Percentiles rank a stretch among this genome's conserved stretches.
phyloP scores from a whole-genome alignment of 2,797 vertebrate genomes.

The Euthynnus affinis region DNA sequence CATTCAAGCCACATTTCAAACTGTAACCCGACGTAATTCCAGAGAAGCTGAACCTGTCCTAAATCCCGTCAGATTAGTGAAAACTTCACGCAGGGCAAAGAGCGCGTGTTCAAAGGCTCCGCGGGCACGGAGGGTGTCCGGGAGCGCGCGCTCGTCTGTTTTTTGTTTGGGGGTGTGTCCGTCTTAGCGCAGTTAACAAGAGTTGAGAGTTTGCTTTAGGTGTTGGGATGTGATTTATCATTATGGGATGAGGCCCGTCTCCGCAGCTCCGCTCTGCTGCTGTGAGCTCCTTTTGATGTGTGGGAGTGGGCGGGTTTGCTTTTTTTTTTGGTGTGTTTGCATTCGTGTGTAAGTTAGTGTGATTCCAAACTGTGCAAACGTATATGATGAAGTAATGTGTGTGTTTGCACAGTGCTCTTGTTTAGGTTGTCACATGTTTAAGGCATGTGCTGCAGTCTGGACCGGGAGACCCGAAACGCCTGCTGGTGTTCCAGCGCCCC shows the following conservation, averaged over 20 bases:
- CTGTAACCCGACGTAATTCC: neutral
- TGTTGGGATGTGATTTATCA: constrained; percentile 62
- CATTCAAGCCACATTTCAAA: neutral
- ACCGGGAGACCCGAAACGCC: constrained; percentile 49
- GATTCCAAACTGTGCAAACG: constrained; percentile 16
- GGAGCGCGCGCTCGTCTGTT: constrained; percentile 6
- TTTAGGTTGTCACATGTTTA: constrained; percentile 65
- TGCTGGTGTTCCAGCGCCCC: constrained; percentile 66
- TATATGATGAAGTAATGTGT: too few species aligned
- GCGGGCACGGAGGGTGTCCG: neutral
- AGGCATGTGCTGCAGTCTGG: constrained; percentile 63
- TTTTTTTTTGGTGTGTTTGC: constrained; percentile 51
- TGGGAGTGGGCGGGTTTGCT: constrained; percentile 33
- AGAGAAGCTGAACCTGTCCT: neutral
- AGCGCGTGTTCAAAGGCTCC: neutral
- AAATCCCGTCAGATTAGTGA: constrained; percentile 26
- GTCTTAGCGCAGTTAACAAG: constrained; percentile 23
- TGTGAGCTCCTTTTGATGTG: constrained; percentile 59
- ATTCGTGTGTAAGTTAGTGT: constrained; percentile 15
- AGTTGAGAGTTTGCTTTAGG: constrained; percentile 45
- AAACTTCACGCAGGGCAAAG: too few species aligned
- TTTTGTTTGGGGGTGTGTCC: constrained; percentile 49
- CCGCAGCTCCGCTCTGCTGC: constrained; percentile 43
- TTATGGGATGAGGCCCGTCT: constrained; percentile 54
- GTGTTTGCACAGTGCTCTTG: too few species aligned